Conservation (phyloP, 37 sponge, comb jelly and placozoan species). For the Lycopodina hypogea region DNA sequence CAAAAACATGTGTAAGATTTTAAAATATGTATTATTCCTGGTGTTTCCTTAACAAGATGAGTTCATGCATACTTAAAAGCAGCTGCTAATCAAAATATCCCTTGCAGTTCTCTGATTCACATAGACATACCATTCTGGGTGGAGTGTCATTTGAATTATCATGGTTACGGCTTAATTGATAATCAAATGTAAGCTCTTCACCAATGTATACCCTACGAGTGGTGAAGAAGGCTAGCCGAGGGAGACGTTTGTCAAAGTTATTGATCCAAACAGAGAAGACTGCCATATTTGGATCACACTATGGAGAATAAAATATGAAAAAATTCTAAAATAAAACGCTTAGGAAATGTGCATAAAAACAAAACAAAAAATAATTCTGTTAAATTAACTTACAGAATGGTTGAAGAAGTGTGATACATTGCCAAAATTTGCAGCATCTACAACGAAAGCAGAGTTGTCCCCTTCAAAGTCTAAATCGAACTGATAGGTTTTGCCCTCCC, state of each 20-base stretch:
- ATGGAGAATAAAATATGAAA: neutral
- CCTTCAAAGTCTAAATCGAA: constrained; percentile 89
- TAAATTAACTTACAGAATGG: constrained; percentile 74
- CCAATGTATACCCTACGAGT: constrained; percentile 52
- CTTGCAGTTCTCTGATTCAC: constrained; percentile 72
- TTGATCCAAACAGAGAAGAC: constrained; percentile 89
- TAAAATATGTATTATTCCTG: too few relatives aligned
- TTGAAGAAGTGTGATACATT: constrained; percentile 91
- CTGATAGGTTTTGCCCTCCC: constrained; percentile 77
- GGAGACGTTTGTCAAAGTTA: constrained; percentile 72
- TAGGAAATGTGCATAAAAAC: too few relatives aligned
- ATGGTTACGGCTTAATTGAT: constrained; percentile 62
- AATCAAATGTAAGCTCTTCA: constrained; percentile 93
- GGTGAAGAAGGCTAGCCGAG: constrained; percentile 86
- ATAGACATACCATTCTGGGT: constrained; percentile 44
- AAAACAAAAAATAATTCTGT: neutral
- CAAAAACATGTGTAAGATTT: too few relatives aligned
- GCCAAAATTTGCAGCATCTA: constrained; percentile 86
- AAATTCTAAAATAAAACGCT: too few relatives aligned
- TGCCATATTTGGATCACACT: constrained; percentile 89
- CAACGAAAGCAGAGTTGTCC: constrained; percentile 61
- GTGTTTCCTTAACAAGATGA: too few relatives aligned
- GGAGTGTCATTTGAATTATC: neutral
- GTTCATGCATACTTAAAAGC: too few relatives aligned
- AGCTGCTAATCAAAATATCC: constrained; percentile 46